A percentile compares a stretch with the other conserved stretches of the same genome.
Conservation (phyloP, 2,797 vertebrate genomes). For the Galaxias olidus region DNA sequence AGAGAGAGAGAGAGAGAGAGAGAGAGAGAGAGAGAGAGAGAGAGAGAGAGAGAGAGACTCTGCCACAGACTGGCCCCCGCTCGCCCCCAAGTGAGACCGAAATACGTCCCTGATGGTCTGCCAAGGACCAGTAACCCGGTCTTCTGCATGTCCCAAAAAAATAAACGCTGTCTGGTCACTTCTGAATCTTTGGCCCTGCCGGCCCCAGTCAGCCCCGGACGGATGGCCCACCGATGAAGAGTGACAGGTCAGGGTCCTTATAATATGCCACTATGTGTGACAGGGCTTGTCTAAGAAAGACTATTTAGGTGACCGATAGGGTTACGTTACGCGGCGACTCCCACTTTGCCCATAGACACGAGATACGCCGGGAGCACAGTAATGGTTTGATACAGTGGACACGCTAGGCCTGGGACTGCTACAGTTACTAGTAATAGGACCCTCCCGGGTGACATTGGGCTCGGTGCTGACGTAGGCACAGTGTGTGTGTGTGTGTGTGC, state of each 20-base stretch:
- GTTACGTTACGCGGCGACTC: too few species aligned
- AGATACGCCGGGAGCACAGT: too few species aligned
- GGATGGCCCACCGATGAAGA: conserved; percentile 27
- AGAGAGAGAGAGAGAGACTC: not conserved
- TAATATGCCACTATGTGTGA: not conserved
- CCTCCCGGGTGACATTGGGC: too few species aligned
- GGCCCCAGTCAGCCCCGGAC: conserved; percentile 12
- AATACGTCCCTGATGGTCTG: conserved; percentile 82
- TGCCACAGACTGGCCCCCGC: conserved; percentile 7
- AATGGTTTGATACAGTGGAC: too few species aligned
- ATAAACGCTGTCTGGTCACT: conserved; percentile 67
- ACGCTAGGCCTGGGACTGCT: too few species aligned
- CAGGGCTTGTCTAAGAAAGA: not conserved
- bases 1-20: not conserved
- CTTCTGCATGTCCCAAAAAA: conserved; percentile 71
- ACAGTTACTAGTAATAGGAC: too few species aligned
- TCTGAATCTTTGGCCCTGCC: conserved; percentile 31
- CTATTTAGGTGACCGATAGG: not conserved
- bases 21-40: conserved; percentile 17
- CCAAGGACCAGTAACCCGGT: conserved; percentile 77
- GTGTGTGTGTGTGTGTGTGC: too few species aligned
- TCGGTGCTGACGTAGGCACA: too few species aligned
- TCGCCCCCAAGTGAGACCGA: conserved; percentile 65
- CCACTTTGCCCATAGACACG: too few species aligned
- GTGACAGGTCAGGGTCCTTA: conserved; percentile 5